Evolutionary conservation across 2,113 vertebrate species (phyloP).

Genomic region (Athene cunicularia): DNA sequence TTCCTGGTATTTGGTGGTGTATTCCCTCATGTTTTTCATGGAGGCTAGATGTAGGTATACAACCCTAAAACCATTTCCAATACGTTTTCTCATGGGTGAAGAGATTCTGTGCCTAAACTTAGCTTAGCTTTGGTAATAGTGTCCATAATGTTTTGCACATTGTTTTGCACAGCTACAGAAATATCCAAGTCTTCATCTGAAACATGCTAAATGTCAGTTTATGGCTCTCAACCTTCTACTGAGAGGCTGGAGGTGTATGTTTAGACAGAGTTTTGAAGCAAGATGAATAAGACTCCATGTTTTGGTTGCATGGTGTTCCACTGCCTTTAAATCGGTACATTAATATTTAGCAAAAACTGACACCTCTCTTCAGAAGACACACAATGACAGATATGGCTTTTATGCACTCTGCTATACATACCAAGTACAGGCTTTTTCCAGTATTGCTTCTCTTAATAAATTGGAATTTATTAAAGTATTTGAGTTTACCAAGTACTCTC

Average conservation of each 20-base stretch:
- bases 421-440: not conserved
- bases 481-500: not conserved
- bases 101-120: not conserved
- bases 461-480: not conserved
- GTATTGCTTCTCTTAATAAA: not conserved
- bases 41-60: not conserved
- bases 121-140: not conserved
- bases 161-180: not conserved
- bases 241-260: slow-evolving; percentile 16
- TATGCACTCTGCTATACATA: not conserved
- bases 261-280: slow-evolving; percentile 15
- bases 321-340: not conserved
- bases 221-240: not conserved
- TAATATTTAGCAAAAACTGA: not conserved
- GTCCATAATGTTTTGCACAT: not conserved
- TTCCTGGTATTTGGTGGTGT: not conserved
- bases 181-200: not conserved
- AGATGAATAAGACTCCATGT: not conserved
- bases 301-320: not conserved
- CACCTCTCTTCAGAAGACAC: not conserved
- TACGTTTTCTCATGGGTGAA: not conserved
- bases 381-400: not conserved
- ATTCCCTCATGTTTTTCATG: not conserved
- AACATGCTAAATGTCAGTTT: not conserved
- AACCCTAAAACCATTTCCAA: not conserved